phyloP scores from a whole-genome alignment of 1,140 invertebrate species.

The Arctopsyche grandis region DNA sequence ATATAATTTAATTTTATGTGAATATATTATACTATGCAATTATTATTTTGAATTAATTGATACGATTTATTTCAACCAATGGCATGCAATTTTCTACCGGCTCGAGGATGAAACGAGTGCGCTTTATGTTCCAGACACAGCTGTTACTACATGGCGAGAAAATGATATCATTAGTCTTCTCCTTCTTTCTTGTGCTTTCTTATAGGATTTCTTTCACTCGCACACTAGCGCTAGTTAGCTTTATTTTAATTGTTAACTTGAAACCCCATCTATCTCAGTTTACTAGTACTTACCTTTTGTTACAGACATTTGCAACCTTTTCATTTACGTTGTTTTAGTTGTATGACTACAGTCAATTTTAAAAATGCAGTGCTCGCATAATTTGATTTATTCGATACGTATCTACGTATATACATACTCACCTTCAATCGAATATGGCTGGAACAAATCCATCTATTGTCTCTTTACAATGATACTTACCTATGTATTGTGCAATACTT shows the following conservation, averaged over 20 bases:
- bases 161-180: constrained; percentile 43
- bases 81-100: background rate
- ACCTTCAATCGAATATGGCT: too few relatives aligned
- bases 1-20: background rate
- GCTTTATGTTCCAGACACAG: background rate
- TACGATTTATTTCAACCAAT: background rate
- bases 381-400: too few relatives aligned
- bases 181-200: background rate
- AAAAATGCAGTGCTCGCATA: too few relatives aligned
- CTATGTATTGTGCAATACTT: too few relatives aligned
- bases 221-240: background rate
- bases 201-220: background rate
- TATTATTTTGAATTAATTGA: background rate
- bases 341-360: too few relatives aligned
- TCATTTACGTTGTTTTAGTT: too few relatives aligned
- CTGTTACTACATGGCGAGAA: constrained; percentile 18
- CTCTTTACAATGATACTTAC: too few relatives aligned
- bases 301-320: too few relatives aligned
- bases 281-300: background rate
- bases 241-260: background rate
- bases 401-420: too few relatives aligned
- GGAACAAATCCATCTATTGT: too few relatives aligned
- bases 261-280: background rate
- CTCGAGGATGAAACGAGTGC: constrained; percentile 6
- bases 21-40: background rate